These are phyloP conservation scores for Drosophila paulistorum DNA, from an alignment of 1,140 invertebrate species.

Conservation along the genomic window DNA sequence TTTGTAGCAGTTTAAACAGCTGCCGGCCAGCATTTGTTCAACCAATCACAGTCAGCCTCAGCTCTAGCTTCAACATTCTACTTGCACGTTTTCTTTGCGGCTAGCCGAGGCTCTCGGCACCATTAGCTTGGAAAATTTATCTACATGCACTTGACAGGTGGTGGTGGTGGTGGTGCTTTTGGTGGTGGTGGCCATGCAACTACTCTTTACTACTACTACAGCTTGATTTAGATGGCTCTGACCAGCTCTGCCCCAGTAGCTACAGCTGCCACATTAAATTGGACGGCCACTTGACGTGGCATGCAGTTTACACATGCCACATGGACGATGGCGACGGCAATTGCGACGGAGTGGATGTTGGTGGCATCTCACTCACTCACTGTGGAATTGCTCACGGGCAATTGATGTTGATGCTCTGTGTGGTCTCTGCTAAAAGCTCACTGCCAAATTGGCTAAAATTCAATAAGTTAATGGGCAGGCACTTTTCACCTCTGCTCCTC, in stretches of 20 bases:
- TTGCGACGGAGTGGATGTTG: too few species aligned
- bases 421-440: slow-evolving; percentile 59
- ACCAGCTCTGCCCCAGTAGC: not conserved
- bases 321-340: not conserved
- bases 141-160: slow-evolving; percentile 79
- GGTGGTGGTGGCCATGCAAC: slow-evolving; percentile 3
- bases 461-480: slow-evolving; percentile 72
- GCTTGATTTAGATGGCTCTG: slow-evolving; percentile 64
- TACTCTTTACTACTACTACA: slow-evolving; percentile 13
- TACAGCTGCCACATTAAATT: slow-evolving; percentile 67
- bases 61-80: slow-evolving; percentile 11
- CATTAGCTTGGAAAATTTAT: slow-evolving; percentile 73
- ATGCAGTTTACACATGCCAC: slow-evolving; percentile 23
- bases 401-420: slow-evolving; percentile 49
- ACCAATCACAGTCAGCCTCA: slow-evolving; percentile 31
- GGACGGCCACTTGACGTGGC: slow-evolving; percentile 61
- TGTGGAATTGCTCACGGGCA: slow-evolving; percentile 54
- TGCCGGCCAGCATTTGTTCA: slow-evolving; percentile 51
- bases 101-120: slow-evolving; percentile 58
- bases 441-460: slow-evolving; percentile 73
- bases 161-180: slow-evolving; percentile 16
- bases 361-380: slow-evolving; percentile 1
- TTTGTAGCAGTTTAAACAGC: slow-evolving; percentile 68
- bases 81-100: slow-evolving; percentile 51
- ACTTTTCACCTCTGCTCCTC: not conserved